phyloP scores from a whole-genome alignment of 2,797 vertebrate species.

The Halcyon leucocephala region DNA sequence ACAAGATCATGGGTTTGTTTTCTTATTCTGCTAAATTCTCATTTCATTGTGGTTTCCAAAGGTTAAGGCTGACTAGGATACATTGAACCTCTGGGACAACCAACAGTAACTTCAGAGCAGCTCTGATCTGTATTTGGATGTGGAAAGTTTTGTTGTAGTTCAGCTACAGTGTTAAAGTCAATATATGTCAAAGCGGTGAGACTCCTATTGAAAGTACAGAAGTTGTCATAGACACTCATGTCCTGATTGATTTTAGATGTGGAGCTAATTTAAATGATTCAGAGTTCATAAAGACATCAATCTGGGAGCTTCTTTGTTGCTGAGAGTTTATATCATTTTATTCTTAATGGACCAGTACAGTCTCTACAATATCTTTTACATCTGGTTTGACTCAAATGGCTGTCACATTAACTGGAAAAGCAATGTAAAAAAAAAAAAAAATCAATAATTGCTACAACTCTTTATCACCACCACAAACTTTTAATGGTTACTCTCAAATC shows the following conservation, averaged over 20 bases:
- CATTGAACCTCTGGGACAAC: background rate
- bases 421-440: background rate
- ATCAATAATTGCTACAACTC: background rate
- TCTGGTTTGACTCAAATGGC: conserved; percentile 3
- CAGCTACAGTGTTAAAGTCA: background rate
- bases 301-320: background rate
- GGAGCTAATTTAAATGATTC: background rate
- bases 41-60: background rate
- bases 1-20: background rate
- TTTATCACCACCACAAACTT: conserved; percentile 17
- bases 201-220: background rate
- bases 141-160: background rate
- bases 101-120: background rate
- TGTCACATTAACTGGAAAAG: conserved; percentile 28
- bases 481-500: conserved; percentile 7
- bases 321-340: background rate
- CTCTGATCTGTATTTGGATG: background rate
- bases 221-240: background rate
- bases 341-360: background rate
- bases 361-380: background rate
- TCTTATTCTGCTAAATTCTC: background rate
- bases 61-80: background rate
- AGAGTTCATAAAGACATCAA: background rate
- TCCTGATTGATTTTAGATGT: background rate
- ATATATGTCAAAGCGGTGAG: background rate